phyloP scores from a whole-genome alignment of 2,888 invertebrate genomes.

The Diplolepis rosae region DNA sequence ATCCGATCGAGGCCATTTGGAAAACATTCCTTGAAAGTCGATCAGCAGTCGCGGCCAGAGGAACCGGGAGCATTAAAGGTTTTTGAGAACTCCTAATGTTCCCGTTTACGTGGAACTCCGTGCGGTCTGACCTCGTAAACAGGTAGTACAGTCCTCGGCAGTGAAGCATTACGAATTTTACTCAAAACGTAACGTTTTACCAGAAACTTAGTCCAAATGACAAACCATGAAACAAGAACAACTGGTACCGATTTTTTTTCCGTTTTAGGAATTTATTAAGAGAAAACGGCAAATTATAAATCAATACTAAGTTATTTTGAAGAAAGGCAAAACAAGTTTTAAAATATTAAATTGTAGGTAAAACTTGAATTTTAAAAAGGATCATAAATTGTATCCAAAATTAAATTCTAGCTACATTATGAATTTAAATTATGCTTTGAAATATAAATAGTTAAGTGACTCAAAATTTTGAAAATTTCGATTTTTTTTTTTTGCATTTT shows the following conservation, averaged over 20 bases:
- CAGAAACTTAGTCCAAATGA: not conserved
- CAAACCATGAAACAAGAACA: not conserved
- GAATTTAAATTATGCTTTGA: too few relatives aligned
- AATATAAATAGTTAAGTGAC: too few relatives aligned
- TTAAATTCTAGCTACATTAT: not conserved
- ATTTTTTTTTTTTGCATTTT: too few relatives aligned
- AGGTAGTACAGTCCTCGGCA: slow-evolving; percentile 22
- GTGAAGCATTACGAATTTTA: not conserved
- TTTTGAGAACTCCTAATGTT: slow-evolving; percentile 29
- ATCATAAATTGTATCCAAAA: not conserved
- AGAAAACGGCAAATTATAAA: not conserved
- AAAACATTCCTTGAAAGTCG: slow-evolving; percentile 31
- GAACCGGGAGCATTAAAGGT: slow-evolving; percentile 28
- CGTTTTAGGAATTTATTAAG: not conserved
- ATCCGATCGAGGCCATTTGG: slow-evolving; percentile 27
- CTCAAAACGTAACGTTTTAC: not conserved
- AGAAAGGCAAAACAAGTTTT: not conserved
- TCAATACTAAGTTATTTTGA: not conserved
- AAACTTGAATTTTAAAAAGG: not conserved
- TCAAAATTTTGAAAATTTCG: too few relatives aligned
- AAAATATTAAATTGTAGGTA: not conserved
- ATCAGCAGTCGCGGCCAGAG: slow-evolving; percentile 22
- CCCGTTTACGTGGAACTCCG: slow-evolving; percentile 25
- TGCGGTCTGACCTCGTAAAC: slow-evolving; percentile 29
- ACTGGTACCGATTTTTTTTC: not conserved